Conservation (phyloP, 2,888 invertebrate genomes). For the Drosophila mettleri region DNA sequence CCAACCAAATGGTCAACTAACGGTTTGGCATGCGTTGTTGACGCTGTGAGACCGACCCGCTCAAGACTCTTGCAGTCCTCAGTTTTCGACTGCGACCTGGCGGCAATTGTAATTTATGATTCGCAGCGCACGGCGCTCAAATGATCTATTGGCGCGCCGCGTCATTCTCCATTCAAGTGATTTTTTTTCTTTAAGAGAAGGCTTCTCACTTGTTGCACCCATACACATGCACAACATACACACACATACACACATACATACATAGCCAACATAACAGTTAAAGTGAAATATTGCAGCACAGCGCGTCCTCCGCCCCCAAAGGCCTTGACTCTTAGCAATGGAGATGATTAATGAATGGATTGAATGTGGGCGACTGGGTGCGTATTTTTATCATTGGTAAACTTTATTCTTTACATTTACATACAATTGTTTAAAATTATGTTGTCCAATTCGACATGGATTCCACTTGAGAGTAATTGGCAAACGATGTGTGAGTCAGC, state of each 20-base stretch:
- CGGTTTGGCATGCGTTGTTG: constrained; percentile 68
- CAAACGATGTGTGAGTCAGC: constrained; percentile 22
- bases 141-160: constrained; percentile 69
- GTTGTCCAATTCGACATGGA: constrained; percentile 58
- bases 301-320: constrained; percentile 36
- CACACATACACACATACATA: too few relatives aligned
- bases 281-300: constrained; percentile 59
- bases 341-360: constrained; percentile 52
- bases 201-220: constrained; percentile 63
- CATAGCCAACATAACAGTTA: constrained; percentile 55
- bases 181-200: constrained; percentile 35
- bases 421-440: constrained; percentile 69
- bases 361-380: not conserved
- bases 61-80: not conserved
- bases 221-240: too few relatives aligned
- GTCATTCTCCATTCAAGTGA: constrained; percentile 38
- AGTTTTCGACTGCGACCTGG: constrained; percentile 11
- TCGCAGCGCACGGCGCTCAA: constrained; percentile 73
- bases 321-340: constrained; percentile 56
- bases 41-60: constrained; percentile 28
- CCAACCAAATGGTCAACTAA: constrained; percentile 52
- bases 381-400: constrained; percentile 75
- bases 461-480: constrained; percentile 42
- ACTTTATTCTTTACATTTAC: constrained; percentile 78
- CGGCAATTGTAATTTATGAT: constrained; percentile 71